Evolutionary conservation across 2,797 vertebrate species (phyloP).

Genomic region (Serranus cabrilla): DNA sequence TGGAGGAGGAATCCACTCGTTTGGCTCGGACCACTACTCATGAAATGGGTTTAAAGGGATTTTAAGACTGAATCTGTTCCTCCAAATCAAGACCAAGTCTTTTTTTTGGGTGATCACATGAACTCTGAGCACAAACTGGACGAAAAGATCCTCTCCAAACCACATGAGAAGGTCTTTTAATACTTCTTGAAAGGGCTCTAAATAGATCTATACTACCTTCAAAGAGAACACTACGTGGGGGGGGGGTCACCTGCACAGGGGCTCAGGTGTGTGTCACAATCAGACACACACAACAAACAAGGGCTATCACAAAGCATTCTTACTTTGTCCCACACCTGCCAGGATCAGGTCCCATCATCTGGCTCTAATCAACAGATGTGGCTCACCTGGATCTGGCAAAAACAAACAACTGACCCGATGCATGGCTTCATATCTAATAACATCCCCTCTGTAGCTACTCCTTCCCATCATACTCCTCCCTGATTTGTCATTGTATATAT

Average conservation of each 20-base stretch:
- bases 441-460: slow-evolving; percentile 15
- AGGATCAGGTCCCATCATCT: slow-evolving; percentile 36
- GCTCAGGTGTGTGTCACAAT: slow-evolving; percentile 34
- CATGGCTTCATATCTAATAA: slow-evolving; percentile 61
- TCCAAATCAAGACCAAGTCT: slow-evolving; percentile 48
- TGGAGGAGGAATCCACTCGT: slow-evolving; percentile 25
- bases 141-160: slow-evolving; percentile 43
- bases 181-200: slow-evolving; percentile 71
- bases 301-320: slow-evolving; percentile 68
- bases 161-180: slow-evolving; percentile 44
- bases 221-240: slow-evolving; percentile 14
- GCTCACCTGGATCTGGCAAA: slow-evolving; percentile 46
- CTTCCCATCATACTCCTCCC: slow-evolving; percentile 16
- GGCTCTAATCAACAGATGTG: slow-evolving; percentile 56
- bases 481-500: slow-evolving; percentile 70
- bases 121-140: slow-evolving; percentile 61
- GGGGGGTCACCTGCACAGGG: slow-evolving; percentile 48
- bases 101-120: slow-evolving; percentile 12
- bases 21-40: slow-evolving; percentile 53
- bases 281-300: slow-evolving; percentile 46
- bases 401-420: slow-evolving; percentile 21
- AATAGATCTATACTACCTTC: slow-evolving; percentile 57
- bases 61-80: slow-evolving; percentile 44
- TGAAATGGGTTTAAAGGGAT: slow-evolving; percentile 49
- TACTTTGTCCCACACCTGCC: slow-evolving; percentile 4